Evolutionary conservation across 2,797 vertebrate species (phyloP), one percentile per base, ranked within the genome.

Genomic region (Labroides dimidiatus): DNA sequence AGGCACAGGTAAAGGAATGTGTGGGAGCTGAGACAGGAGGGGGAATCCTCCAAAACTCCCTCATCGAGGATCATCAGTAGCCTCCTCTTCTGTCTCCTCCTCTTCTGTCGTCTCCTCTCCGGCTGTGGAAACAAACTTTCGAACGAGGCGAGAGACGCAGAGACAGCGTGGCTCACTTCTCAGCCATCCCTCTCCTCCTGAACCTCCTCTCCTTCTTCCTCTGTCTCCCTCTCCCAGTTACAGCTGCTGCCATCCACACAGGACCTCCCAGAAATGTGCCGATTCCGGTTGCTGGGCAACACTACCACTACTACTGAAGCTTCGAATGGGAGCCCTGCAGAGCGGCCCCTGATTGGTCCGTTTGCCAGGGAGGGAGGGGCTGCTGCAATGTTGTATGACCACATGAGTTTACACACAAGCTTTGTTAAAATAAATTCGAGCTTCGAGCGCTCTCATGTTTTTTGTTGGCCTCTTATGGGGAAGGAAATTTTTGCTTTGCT

Each of bases 271-370:
- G 90, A 94, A 92, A 93, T 87, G 90, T 93, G 89, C 91, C 69
- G 89, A 87, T 89, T 80, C 69, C 8, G 75, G 95, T 96, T 96
- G 93, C 95, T 80, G 53, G 93, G 95, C 91, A 93, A 96, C 95
- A 82, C 89, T 89, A 89, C 91, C 90, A 92, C 30, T 94, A 93
- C 92, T 93, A 94, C 94, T 87, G 91, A 94, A 95, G 94, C 93
- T 94, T 95, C 90, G 91, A 91, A 94, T 91, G 94, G 93, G 91
- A 90, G 85, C 82, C 69, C 41, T 1, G 69, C 90, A 87, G 91
- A 81, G 88, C 85, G 65, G 58, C 47, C 73, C 5, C 67, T 50
- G 81, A 93, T 93, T 93, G 93, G 93, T 48, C 15, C 24, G 42
- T 52, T 45, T 42, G 24, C 47, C 44, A 59, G 71, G 5, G 5